These are phyloP conservation scores for Tenualosa ilisha DNA, from an alignment of 2,797 vertebrate species.

Conservation along the genomic window DNA sequence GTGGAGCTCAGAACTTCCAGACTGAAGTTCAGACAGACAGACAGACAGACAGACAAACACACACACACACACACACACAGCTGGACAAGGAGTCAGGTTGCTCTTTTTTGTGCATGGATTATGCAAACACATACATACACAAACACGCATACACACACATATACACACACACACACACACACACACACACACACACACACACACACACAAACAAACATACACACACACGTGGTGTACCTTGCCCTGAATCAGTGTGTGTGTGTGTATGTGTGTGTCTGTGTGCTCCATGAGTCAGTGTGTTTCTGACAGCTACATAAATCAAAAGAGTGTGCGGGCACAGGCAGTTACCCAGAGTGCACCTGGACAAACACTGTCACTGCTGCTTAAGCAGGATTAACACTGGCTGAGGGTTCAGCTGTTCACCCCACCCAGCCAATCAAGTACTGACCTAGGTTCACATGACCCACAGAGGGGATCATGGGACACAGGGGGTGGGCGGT, in stretches of 20 bases:
- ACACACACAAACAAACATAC: slow-evolving; percentile 43
- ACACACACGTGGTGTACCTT: no score
- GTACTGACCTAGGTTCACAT: slow-evolving; percentile 48
- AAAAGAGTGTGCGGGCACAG: not conserved
- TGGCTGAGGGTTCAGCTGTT: slow-evolving; percentile 29
- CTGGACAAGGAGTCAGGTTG: no score
- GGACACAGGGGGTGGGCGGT: not conserved
- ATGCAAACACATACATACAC: not conserved
- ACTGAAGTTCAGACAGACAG: no score
- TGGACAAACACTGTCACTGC: not conserved
- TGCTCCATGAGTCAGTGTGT: not conserved
- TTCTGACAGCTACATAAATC: no score
- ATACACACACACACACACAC: slow-evolving; percentile 40
- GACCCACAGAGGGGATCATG: slow-evolving; percentile 46
- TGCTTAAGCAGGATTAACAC: slow-evolving; percentile 15
- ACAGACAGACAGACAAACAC: no score
- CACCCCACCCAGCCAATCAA: slow-evolving; percentile 32
- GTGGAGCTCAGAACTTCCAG: no score
- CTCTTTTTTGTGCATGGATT: no score
- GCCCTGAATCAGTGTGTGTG: no score
- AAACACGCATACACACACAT: slow-evolving; percentile 40
- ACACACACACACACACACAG: no score
- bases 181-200: slow-evolving; percentile 35
- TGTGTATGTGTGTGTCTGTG: not conserved
- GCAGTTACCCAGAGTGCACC: slow-evolving; percentile 25